These are phyloP conservation scores for Drosophila seclusa DNA, from an alignment of 2,888 invertebrate species.

Conservation along the genomic window DNA sequence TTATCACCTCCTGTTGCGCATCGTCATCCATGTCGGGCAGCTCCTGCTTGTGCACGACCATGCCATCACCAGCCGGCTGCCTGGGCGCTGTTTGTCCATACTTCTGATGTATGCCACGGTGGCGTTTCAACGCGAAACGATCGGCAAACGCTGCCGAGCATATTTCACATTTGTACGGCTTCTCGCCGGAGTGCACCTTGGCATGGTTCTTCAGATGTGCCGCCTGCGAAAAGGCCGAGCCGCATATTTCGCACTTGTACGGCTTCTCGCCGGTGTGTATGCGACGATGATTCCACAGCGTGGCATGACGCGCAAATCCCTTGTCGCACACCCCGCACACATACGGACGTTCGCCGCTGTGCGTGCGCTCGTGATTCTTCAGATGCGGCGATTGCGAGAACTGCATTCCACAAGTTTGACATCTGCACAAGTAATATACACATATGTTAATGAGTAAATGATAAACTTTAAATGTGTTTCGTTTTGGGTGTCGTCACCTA, in stretches of 20 bases:
- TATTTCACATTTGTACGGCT: constrained; percentile 93
- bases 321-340: constrained; percentile 96
- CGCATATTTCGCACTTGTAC: constrained; percentile 92
- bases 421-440: constrained; percentile 86
- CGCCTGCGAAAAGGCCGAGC: constrained; percentile 95
- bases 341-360: constrained; percentile 94
- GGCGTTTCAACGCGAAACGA: constrained; percentile 93
- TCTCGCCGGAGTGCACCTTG: constrained; percentile 93
- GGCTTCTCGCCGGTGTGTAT: constrained; percentile 91
- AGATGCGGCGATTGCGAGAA: constrained; percentile 95
- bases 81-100: constrained; percentile 87
- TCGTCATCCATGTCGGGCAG: constrained; percentile 84
- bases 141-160: constrained; percentile 95
- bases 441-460: constrained; percentile 22
- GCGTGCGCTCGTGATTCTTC: constrained; percentile 94
- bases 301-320: constrained; percentile 94
- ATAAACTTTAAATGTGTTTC: not conserved
- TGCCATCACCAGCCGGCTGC: constrained; percentile 84
- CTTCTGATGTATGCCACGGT: constrained; percentile 94
- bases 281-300: constrained; percentile 94
- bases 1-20: constrained; percentile 84
- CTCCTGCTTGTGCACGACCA: constrained; percentile 84
- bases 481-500: constrained; percentile 82
- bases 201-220: constrained; percentile 95
- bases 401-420: constrained; percentile 95